phyloP scores from a whole-genome alignment of 2,888 invertebrate genomes.

The Xylota sylvarum region DNA sequence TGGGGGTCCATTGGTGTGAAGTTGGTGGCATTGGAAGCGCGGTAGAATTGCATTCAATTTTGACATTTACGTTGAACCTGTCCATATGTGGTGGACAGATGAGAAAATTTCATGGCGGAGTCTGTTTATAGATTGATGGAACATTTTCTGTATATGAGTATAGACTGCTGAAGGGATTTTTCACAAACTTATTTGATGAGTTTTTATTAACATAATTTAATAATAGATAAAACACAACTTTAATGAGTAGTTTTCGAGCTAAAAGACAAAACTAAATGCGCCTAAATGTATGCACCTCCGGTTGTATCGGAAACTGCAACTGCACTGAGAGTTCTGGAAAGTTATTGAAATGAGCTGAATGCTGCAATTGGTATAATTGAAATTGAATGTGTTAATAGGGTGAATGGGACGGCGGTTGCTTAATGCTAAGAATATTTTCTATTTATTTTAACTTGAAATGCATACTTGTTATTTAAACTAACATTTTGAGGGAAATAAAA shows the following conservation, averaged over 20 bases:
- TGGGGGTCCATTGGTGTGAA: slow-evolving; percentile 58
- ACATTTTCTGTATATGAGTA: slow-evolving; percentile 35
- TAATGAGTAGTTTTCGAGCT: neutral
- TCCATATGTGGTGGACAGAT: slow-evolving; percentile 21
- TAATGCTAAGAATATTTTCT: too few species aligned
- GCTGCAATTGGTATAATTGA: slow-evolving; percentile 8
- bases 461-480: too few species aligned
- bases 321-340: slow-evolving; percentile 13
- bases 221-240: neutral
- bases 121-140: slow-evolving; percentile 19
- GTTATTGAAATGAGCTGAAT: slow-evolving; percentile 21
- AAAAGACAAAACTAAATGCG: slow-evolving; percentile 25
- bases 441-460: too few species aligned
- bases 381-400: slow-evolving; percentile 19
- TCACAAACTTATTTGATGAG: neutral
- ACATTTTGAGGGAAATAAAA: too few species aligned
- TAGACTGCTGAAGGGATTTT: neutral
- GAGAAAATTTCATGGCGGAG: slow-evolving; percentile 20
- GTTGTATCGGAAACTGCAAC: slow-evolving; percentile 16
- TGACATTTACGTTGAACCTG: slow-evolving; percentile 75
- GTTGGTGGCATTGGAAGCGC: slow-evolving; percentile 54
- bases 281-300: slow-evolving; percentile 54
- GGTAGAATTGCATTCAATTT: slow-evolving; percentile 62
- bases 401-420: neutral
- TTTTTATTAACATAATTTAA: neutral